A percentile compares a stretch with the other conserved stretches of the same genome.
These are phyloP conservation scores for Erinaceus europaeus DNA, from an alignment of 2,113 vertebrate species.

Conservation along the genomic window DNA sequence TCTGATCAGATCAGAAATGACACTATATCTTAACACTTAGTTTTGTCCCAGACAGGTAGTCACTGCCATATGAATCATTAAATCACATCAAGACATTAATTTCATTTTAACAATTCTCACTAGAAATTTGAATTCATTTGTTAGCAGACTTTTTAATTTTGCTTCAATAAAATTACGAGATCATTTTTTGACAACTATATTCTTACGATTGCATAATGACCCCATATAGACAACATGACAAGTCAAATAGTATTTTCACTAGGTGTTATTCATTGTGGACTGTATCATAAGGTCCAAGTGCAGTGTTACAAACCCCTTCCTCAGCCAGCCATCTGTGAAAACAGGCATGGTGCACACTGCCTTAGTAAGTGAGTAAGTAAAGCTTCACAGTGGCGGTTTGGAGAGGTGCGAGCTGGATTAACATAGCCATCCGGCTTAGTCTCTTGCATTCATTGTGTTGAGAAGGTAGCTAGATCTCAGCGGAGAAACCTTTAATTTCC, in stretches of 20 bases:
- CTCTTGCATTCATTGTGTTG: constrained; percentile 79
- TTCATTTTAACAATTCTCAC: constrained; percentile 73
- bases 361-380: constrained; percentile 79
- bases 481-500: constrained; percentile 83
- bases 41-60: constrained; percentile 67
- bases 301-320: constrained; percentile 43
- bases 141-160: constrained; percentile 73
- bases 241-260: constrained; percentile 71
- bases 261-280: constrained; percentile 76
- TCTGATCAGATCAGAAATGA: constrained; percentile 63
- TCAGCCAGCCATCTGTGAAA: constrained; percentile 62
- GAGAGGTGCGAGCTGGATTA: constrained; percentile 72
- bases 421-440: constrained; percentile 74
- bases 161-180: constrained; percentile 77
- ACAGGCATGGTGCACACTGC: constrained; percentile 53
- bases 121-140: constrained; percentile 58
- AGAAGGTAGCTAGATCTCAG: constrained; percentile 79
- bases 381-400: constrained; percentile 66
- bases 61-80: constrained; percentile 74
- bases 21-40: constrained; percentile 66
- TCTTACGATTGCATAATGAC: constrained; percentile 75
- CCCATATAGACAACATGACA: constrained; percentile 71
- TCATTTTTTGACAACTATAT: constrained; percentile 74
- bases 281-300: constrained; percentile 48
- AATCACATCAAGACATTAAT: constrained; percentile 74